Percentiles rank a stretch among this genome's conserved stretches.
phyloP scores from a whole-genome alignment of 2,797 vertebrate genomes.

The Erpetoichthys calabaricus region DNA sequence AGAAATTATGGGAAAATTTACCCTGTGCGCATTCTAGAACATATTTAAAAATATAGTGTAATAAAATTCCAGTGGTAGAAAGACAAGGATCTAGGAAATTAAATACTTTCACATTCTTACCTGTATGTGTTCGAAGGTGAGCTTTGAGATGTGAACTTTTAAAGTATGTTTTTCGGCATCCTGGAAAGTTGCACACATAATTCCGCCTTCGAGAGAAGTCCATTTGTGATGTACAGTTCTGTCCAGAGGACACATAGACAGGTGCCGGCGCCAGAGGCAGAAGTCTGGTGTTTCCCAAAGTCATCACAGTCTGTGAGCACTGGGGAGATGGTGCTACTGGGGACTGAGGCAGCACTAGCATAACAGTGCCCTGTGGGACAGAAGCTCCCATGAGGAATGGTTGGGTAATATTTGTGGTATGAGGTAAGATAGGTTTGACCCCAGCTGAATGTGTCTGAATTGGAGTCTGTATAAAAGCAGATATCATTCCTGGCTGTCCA shows the following conservation, averaged over 20 bases:
- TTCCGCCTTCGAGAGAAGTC: conserved; percentile 84
- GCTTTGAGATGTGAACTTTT: conserved; percentile 97
- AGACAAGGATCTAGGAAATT: too few species aligned
- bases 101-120: conserved; percentile 34
- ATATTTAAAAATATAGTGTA: too few species aligned
- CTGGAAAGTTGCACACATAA: conserved; percentile 77
- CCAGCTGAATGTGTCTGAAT: conserved; percentile 42
- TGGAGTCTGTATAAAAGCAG: conserved; percentile 66
- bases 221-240: conserved; percentile 50
- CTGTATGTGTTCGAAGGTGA: conserved; percentile 91
- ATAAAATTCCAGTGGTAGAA: too few species aligned
- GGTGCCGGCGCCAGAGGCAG: conserved; percentile 86
- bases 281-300: conserved; percentile 73
- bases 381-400: conserved; percentile 67
- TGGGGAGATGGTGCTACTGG: conserved; percentile 37
- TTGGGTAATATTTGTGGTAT: conserved; percentile 32
- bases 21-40: too few species aligned
- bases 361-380: conserved; percentile 71
- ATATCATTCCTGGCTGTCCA: conserved; percentile 57
- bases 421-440: conserved; percentile 58
- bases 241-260: conserved; percentile 67
- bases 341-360: conserved; percentile 78
- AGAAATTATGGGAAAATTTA: too few species aligned
- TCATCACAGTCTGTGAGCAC: conserved; percentile 51
- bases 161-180: conserved; percentile 94